Conservation (phyloP, 2,888 invertebrate genomes). For the Pyrrhosoma nymphula region DNA sequence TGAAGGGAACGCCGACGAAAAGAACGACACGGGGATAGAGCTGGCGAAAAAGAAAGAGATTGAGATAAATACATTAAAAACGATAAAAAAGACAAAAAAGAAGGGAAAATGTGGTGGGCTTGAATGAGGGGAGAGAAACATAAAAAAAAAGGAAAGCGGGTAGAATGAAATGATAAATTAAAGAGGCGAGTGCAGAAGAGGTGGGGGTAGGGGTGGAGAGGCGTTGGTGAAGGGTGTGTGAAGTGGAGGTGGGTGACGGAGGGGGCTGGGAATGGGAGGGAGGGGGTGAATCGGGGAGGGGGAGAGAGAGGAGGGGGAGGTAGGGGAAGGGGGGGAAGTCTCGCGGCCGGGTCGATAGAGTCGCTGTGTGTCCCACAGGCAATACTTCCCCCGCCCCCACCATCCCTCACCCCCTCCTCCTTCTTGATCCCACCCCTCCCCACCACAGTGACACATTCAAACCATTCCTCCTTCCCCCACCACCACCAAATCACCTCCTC, state of each 20-base stretch:
- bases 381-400: neutral
- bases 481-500: neutral
- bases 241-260: neutral
- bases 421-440: neutral
- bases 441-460: neutral
- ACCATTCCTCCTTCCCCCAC: neutral
- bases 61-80: neutral
- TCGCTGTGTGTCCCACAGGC: slow-evolving; percentile 62
- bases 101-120: neutral
- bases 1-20: too few relatives aligned
- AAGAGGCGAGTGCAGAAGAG: neutral
- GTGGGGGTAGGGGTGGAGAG: neutral
- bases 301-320: neutral
- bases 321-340: neutral
- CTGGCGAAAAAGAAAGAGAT: neutral
- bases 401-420: neutral
- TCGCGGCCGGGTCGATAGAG: slow-evolving; percentile 63
- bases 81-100: neutral
- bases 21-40: too few relatives aligned
- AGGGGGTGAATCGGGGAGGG: neutral
- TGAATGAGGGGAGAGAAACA: neutral
- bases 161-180: neutral
- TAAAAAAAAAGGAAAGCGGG: neutral
- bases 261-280: neutral
- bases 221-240: neutral